Evolutionary conservation across 2,113 vertebrate species (phyloP).

Genomic region (Prinia subflava): DNA sequence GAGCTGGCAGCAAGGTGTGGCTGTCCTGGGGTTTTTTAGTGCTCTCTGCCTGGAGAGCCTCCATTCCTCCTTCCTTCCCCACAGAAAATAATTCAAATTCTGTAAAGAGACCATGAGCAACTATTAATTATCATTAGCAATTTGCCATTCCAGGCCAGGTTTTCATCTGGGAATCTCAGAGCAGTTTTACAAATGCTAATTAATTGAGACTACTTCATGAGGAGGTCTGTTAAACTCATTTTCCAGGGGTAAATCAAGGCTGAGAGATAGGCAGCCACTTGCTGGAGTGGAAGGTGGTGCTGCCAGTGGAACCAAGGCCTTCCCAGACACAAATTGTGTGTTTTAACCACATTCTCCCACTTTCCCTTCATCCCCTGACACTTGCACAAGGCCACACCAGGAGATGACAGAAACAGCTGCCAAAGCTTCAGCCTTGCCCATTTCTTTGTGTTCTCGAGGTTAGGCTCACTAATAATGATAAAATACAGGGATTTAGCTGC

Average conservation of each 20-base stretch:
- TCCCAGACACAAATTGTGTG: rapidly evolving
- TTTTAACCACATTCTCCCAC: not conserved
- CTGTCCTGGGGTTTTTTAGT: not conserved
- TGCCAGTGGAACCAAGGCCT: not conserved
- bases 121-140: conserved; percentile 65
- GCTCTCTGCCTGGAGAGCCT: not conserved
- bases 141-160: conserved; percentile 53
- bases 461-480: rapidly evolving
- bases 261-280: not conserved
- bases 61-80: not conserved
- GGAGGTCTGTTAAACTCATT: conserved; percentile 45
- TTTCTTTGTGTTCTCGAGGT: not conserved
- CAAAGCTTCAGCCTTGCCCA: not conserved
- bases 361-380: not conserved
- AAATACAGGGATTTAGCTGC: not conserved
- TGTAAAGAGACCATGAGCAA: conserved; percentile 36
- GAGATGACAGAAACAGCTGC: not conserved
- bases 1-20: not conserved
- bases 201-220: conserved; percentile 49
- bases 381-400: not conserved
- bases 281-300: not conserved
- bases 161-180: conserved; percentile 53
- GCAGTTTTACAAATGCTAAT: conserved; percentile 52
- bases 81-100: conserved; percentile 26
- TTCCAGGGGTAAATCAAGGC: conserved; percentile 47